Conservation (phyloP, 2,797 vertebrate genomes). For the Galaxias olidus region DNA sequence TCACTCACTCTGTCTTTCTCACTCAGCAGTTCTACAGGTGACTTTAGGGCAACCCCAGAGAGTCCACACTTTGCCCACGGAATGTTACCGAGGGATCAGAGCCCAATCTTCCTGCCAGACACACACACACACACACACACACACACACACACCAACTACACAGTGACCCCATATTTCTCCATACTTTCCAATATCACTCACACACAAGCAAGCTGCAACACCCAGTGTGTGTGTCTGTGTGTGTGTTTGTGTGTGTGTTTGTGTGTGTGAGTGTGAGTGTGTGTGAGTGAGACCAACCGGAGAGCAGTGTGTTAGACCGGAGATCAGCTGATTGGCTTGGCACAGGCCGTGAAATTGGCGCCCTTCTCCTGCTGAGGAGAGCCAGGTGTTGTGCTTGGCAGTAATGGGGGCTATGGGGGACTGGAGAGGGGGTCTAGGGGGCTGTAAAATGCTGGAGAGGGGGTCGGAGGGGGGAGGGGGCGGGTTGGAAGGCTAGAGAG, state of each 20-base stretch:
- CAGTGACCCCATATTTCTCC: too few species aligned
- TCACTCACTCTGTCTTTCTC: too few species aligned
- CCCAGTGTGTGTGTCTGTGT: neutral
- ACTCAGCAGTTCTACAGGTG: too few species aligned
- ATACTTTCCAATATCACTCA: too few species aligned
- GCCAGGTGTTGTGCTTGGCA: constrained; percentile 78
- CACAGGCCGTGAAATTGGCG: constrained; percentile 55
- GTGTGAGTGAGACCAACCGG: neutral
- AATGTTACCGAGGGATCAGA: neutral
- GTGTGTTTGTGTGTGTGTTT: neutral
- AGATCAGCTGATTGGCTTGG: constrained; percentile 68
- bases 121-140: constrained; percentile 3
- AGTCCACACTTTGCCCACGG: neutral
- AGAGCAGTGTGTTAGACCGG: constrained; percentile 28
- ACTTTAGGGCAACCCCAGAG: neutral
- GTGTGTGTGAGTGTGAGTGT: neutral
- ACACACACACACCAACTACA: neutral
- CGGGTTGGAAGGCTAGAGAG: too few species aligned
- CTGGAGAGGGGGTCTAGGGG: too few species aligned
- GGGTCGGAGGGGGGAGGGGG: too few species aligned
- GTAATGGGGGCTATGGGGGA: constrained; percentile 16
- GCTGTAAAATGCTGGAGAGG: too few species aligned
- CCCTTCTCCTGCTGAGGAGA: constrained; percentile 59
- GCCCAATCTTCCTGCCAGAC: constrained; percentile 1
- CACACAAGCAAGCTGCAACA: too few species aligned